A percentile compares a stretch with the other conserved stretches of the same genome.
These are phyloP conservation scores for Pteria penguin DNA, from an alignment of 2,888 invertebrate genomes.

Conservation along the genomic window DNA sequence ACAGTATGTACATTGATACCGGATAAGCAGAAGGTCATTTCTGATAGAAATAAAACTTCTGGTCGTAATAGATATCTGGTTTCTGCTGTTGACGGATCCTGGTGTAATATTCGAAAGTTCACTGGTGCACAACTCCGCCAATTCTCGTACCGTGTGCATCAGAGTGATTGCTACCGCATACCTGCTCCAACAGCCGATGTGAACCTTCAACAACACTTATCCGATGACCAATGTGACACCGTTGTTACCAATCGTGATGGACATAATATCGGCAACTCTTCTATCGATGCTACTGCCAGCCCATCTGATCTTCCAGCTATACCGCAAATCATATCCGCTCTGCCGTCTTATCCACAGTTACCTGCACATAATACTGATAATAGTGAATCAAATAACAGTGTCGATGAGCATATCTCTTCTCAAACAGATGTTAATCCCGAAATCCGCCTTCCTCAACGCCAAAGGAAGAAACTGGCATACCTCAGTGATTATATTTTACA, in stretches of 20 bases:
- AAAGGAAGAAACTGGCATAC: neutral
- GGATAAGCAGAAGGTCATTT: constrained; percentile 36
- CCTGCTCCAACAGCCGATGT: neutral
- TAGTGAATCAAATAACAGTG: neutral
- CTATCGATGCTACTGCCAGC: neutral
- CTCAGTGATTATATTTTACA: neutral
- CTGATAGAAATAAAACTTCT: neutral
- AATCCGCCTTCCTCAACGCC: neutral
- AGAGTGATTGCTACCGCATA: neutral
- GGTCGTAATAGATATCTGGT: neutral
- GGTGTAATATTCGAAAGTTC: constrained; percentile 16
- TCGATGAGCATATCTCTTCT: neutral
- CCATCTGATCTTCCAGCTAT: neutral
- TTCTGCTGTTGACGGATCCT: neutral
- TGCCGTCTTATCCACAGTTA: neutral
- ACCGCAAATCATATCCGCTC: neutral
- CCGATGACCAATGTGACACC: neutral
- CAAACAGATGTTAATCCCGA: neutral
- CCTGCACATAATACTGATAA: neutral
- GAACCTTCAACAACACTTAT: neutral
- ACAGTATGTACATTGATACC: constrained; percentile 38
- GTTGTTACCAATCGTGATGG: neutral
- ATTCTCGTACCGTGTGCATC: constrained; percentile 7
- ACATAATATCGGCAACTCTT: neutral
- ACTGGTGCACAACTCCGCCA: constrained; percentile 2